phyloP scores from a whole-genome alignment of 2,113 vertebrate genomes.

The Cyprinodon brontotheroides region DNA sequence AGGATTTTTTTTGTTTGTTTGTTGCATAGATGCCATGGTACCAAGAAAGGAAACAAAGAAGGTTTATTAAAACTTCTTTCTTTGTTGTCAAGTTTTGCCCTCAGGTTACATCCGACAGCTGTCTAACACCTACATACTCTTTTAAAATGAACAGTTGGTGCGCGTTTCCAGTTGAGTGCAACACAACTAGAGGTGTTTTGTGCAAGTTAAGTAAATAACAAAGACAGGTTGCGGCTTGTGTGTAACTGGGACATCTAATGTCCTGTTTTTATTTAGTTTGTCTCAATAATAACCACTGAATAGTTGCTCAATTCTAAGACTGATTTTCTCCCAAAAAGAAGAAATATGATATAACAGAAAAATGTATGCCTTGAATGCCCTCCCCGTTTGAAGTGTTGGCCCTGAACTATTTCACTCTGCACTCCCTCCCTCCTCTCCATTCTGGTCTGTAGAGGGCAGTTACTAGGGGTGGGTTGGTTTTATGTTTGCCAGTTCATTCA shows the following conservation, averaged over 20 bases:
- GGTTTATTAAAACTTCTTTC: constrained; percentile 51
- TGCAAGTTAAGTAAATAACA: constrained; percentile 19
- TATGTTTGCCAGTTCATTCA: constrained; percentile 61
- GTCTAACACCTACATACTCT: constrained; percentile 60
- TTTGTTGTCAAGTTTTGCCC: constrained; percentile 50
- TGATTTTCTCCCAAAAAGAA: constrained; percentile 6
- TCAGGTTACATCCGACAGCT: constrained; percentile 69
- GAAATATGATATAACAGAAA: constrained; percentile 22
- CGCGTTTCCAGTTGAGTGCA: constrained; percentile 32
- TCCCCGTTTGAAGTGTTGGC: constrained; percentile 53
- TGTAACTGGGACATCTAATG: constrained; percentile 25
- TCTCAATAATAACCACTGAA: not conserved
- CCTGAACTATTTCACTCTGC: constrained; percentile 53
- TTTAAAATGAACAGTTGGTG: constrained; percentile 48
- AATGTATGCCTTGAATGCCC: constrained; percentile 33
- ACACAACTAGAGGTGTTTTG: constrained; percentile 14
- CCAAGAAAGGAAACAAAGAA: constrained; percentile 54
- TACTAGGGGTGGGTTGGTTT: constrained; percentile 66
- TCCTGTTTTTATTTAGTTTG: constrained; percentile 9
- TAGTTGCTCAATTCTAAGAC: constrained; percentile 3
- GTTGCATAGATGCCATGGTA: constrained; percentile 1
- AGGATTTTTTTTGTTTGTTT: too few relatives aligned
- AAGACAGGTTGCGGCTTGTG: constrained; percentile 1
- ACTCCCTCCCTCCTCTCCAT: constrained; percentile 70
- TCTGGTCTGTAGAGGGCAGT: constrained; percentile 78